These are phyloP conservation scores for Ellobium chinense DNA, from an alignment of 2,888 invertebrate species.

Conservation along the genomic window DNA sequence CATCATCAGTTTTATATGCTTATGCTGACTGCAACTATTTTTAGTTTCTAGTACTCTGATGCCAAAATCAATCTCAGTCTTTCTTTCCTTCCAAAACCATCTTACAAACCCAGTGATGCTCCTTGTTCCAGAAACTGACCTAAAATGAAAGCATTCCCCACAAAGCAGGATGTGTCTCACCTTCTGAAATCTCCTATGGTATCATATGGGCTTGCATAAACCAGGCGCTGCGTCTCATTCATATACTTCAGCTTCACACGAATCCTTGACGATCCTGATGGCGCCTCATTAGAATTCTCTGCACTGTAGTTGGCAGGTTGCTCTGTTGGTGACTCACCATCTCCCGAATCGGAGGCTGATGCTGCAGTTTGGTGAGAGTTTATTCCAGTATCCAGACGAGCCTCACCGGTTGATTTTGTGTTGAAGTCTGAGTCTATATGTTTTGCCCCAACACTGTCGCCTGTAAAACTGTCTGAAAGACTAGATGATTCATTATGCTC, in stretches of 20 bases:
- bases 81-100: too few relatives aligned
- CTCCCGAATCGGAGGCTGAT: not conserved
- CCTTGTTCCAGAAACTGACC: too few relatives aligned
- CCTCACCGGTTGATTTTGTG: not conserved
- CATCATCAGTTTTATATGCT: too few relatives aligned
- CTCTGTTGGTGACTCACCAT: not conserved
- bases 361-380: not conserved
- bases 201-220: conserved; percentile 72
- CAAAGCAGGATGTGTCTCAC: too few relatives aligned
- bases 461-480: conserved; percentile 4
- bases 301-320: not conserved
- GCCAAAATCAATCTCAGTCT: too few relatives aligned
- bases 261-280: conserved; percentile 52
- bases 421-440: not conserved
- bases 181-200: conserved; percentile 79
- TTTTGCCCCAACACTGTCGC: not conserved
- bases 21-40: too few relatives aligned
- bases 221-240: conserved; percentile 78
- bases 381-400: too few relatives aligned
- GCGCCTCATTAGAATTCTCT: not conserved
- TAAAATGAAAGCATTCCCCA: too few relatives aligned
- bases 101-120: too few relatives aligned
- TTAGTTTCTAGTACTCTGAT: too few relatives aligned
- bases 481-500: not conserved
- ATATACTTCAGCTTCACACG: conserved; percentile 78